phyloP scores from a whole-genome alignment of 2,888 invertebrate species.

The Falcaria lacertinaria region DNA sequence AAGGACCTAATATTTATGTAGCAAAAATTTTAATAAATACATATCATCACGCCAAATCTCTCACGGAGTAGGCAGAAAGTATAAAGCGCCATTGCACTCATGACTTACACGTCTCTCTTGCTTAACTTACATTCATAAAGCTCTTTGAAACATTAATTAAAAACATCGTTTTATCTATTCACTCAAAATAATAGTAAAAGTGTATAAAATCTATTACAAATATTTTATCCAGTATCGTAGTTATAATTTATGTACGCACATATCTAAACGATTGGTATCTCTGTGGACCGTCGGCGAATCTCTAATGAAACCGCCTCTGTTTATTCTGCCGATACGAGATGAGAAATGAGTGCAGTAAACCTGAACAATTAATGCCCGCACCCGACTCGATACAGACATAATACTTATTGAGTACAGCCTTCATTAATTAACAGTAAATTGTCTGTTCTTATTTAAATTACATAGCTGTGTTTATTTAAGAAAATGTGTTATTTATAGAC shows the following conservation, averaged over 20 bases:
- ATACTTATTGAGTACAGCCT: background rate
- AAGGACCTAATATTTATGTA: too few relatives aligned
- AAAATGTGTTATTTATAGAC: background rate
- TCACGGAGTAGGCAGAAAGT: too few relatives aligned
- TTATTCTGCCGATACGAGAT: constrained; percentile 70
- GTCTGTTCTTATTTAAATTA: background rate
- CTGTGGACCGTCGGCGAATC: constrained; percentile 53
- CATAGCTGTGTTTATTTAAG: background rate
- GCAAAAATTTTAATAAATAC: too few relatives aligned
- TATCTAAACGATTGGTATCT: constrained; percentile 33
- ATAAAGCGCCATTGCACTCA: too few relatives aligned
- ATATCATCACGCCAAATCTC: too few relatives aligned
- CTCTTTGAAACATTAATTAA: too few relatives aligned
- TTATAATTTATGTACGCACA: background rate
- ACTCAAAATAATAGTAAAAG: too few relatives aligned
- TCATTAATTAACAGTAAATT: background rate
- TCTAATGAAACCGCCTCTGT: constrained; percentile 69
- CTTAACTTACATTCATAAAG: too few relatives aligned
- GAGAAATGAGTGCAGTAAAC: constrained; percentile 69
- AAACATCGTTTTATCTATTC: too few relatives aligned
- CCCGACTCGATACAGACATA: constrained; percentile 7
- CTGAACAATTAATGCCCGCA: constrained; percentile 45
- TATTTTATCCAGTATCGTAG: too few relatives aligned
- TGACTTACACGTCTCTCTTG: too few relatives aligned
- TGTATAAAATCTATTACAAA: too few relatives aligned